Evolutionary conservation across 2,888 invertebrate genomes (phyloP).

Genomic region (Octodonta nipae): DNA sequence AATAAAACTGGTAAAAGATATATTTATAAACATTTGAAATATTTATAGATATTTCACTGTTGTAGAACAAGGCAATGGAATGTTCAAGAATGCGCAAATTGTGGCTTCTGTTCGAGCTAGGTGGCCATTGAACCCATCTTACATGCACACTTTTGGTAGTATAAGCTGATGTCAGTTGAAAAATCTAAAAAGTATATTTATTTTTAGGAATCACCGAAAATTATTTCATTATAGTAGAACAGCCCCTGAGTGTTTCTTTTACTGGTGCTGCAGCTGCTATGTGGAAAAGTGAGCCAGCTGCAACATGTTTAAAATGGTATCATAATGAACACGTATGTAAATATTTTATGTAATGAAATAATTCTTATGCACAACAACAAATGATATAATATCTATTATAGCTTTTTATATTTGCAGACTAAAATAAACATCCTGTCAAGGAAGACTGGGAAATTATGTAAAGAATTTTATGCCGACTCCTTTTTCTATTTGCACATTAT

Average conservation of each 20-base stretch:
- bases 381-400: background rate
- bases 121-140: slow-evolving; percentile 70
- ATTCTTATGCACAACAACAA: too few relatives aligned
- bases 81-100: slow-evolving; percentile 56
- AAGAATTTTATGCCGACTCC: slow-evolving; percentile 48
- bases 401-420: slow-evolving; percentile 34
- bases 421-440: slow-evolving; percentile 41
- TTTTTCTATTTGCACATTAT: slow-evolving; percentile 79
- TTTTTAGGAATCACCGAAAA: slow-evolving; percentile 62
- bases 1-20: background rate
- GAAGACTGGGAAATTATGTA: slow-evolving; percentile 41
- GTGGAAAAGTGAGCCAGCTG: slow-evolving; percentile 51
- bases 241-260: slow-evolving; percentile 66
- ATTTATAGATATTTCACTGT: background rate
- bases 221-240: slow-evolving; percentile 79
- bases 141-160: slow-evolving; percentile 80
- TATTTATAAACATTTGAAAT: slow-evolving; percentile 3
- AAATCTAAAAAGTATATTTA: too few relatives aligned
- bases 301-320: slow-evolving; percentile 61
- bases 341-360: background rate
- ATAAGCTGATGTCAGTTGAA: too few relatives aligned
- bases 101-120: slow-evolving; percentile 59
- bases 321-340: slow-evolving; percentile 49
- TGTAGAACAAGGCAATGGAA: slow-evolving; percentile 20
- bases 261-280: slow-evolving; percentile 45